Evolutionary conservation across 2,113 vertebrate genomes (phyloP).

Genomic region (Laterallus jamaicensis): DNA sequence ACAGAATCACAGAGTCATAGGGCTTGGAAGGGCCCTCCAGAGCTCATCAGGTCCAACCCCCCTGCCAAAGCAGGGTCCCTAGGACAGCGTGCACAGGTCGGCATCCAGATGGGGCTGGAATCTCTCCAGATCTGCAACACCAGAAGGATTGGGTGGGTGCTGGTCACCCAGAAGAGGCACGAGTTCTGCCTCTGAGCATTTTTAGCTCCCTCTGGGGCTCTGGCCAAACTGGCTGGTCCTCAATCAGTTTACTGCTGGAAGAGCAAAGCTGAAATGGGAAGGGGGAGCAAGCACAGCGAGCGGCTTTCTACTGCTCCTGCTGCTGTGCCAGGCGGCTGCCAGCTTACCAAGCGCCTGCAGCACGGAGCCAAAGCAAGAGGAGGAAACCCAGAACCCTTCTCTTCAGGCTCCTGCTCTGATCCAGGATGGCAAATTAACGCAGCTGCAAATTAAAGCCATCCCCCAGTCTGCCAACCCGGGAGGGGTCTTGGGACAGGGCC

Average conservation of each 20-base stretch:
- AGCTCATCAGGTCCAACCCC: no score
- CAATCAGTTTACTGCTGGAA: neutral
- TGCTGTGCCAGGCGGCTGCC: neutral
- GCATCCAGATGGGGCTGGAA: no score
- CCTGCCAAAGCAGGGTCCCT: no score
- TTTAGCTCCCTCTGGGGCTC: neutral
- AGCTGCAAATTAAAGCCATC: neutral
- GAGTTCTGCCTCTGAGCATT: neutral
- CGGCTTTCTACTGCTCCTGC: neutral
- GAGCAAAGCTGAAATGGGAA: neutral
- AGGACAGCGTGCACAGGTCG: no score
- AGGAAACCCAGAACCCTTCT: fast-evolving
- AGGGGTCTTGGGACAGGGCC: no score
- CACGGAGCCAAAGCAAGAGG: neutral
- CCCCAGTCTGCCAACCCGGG: neutral
- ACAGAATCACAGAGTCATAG: no score
- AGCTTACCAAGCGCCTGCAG: neutral
- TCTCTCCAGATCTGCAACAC: neutral
- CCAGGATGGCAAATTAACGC: neutral
- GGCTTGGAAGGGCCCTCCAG: no score
- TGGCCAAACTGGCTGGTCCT: neutral
- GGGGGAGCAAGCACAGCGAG: neutral
- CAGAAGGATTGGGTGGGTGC: fast-evolving
- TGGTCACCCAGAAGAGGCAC: neutral
- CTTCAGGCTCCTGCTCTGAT: neutral